Percentiles rank a stretch among this genome's conserved stretches.
Conservation (phyloP, 2,888 invertebrate species). For the Tenthredo livida region DNA sequence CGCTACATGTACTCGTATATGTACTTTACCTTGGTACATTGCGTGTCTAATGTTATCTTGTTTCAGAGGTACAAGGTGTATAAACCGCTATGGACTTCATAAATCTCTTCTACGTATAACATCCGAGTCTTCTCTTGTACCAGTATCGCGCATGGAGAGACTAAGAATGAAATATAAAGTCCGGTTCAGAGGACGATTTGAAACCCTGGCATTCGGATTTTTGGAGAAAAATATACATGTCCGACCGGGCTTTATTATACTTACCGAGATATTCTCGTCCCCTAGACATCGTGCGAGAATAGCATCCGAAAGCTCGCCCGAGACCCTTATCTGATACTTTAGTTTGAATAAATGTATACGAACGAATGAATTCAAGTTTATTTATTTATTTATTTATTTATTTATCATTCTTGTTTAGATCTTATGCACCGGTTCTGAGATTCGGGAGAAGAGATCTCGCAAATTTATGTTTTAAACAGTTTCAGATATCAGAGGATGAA, state of each 20-base stretch:
- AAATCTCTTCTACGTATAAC: slow-evolving; percentile 10
- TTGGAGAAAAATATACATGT: not conserved
- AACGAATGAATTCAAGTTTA: not conserved
- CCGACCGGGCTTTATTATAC: not conserved
- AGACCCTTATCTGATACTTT: not conserved
- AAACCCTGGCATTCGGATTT: not conserved
- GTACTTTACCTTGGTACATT: not conserved
- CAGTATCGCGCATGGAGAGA: not conserved
- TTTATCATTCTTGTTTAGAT: not conserved
- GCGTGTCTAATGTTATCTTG: not conserved
- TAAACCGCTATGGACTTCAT: not conserved
- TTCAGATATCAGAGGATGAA: not conserved
- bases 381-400: not conserved
- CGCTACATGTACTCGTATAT: not conserved
- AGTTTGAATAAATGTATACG: not conserved
- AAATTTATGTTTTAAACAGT: not conserved
- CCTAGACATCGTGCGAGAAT: not conserved
- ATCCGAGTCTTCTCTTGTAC: not conserved
- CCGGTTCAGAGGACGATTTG: not conserved
- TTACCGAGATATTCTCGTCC: not conserved
- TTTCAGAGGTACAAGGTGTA: not conserved
- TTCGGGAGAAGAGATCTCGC: not conserved
- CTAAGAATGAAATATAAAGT: slow-evolving; percentile 14
- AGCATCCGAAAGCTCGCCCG: not conserved
- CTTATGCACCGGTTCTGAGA: not conserved